phyloP scores from a whole-genome alignment of 2,113 vertebrate species.

The Solenodon paradoxus region DNA sequence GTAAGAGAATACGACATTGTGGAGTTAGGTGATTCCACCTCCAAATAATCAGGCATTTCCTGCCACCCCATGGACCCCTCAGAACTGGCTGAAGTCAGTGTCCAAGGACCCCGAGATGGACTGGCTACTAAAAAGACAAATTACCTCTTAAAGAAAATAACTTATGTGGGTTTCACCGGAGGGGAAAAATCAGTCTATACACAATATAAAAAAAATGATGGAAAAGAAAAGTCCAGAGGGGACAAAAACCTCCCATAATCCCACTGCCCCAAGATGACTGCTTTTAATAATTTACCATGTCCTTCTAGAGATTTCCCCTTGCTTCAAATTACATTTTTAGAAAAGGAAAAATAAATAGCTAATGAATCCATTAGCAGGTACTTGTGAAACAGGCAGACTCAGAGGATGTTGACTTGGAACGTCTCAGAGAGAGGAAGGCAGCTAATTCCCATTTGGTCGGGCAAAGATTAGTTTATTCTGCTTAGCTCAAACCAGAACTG shows the following conservation, averaged over 20 bases:
- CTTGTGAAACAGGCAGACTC: slow-evolving; percentile 66
- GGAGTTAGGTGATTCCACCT: background rate
- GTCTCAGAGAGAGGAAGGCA: slow-evolving; percentile 60
- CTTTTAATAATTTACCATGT: slow-evolving; percentile 71
- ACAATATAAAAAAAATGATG: slow-evolving; percentile 28
- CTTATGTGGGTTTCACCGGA: background rate
- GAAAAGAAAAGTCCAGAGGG: background rate
- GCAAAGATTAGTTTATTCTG: slow-evolving; percentile 73
- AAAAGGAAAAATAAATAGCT: slow-evolving; percentile 75
- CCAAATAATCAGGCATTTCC: background rate
- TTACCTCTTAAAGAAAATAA: slow-evolving; percentile 57
- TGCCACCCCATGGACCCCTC: background rate
- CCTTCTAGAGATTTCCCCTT: slow-evolving; percentile 58
- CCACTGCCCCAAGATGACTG: slow-evolving; percentile 64
- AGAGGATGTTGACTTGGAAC: slow-evolving; percentile 43
- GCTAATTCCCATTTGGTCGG: slow-evolving; percentile 71
- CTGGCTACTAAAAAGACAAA: slow-evolving; percentile 31
- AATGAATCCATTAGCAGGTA: slow-evolving; percentile 76
- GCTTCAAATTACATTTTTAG: slow-evolving; percentile 74
- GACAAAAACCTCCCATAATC: slow-evolving; percentile 51
- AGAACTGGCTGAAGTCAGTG: background rate
- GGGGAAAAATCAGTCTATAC: background rate
- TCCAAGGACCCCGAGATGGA: background rate
- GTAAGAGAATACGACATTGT: background rate
- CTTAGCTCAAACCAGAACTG: slow-evolving; percentile 73